These are phyloP conservation scores for Paedocypris micromegethes DNA, from an alignment of 2,797 vertebrate species.

Conservation along the genomic window DNA sequence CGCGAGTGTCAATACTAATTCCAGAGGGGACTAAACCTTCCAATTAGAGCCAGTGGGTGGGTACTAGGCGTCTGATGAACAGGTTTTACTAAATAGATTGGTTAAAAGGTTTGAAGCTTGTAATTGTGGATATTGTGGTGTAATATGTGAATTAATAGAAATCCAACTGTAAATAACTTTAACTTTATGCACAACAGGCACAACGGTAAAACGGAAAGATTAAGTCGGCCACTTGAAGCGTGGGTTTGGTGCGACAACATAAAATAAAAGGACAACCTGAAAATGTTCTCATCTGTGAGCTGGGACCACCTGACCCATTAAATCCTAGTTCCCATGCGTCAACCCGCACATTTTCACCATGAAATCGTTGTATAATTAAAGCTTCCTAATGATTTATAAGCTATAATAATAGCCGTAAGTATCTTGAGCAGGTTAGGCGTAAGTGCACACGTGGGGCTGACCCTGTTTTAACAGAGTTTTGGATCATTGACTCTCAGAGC, in stretches of 20 bases:
- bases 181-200: no score
- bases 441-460: constrained; percentile 72
- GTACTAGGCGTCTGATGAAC: no score
- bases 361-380: constrained; percentile 77
- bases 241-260: constrained; percentile 56
- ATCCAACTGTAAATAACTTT: no score
- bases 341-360: constrained; percentile 74
- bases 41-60: no score
- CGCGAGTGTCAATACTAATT: no score
- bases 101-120: no score
- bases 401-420: constrained; percentile 79
- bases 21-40: no score
- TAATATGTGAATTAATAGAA: no score
- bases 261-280: constrained; percentile 81
- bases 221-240: no score
- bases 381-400: constrained; percentile 84
- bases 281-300: constrained; percentile 74
- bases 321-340: constrained; percentile 78
- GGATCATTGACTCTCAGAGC: constrained; percentile 70
- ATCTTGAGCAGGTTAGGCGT: constrained; percentile 79
- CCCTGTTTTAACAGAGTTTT: constrained; percentile 77
- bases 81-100: no score
- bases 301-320: constrained; percentile 81
- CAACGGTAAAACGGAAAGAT: no score
- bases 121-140: no score